Conservation (phyloP, 2,888 invertebrate species). For the Neria commutata region DNA sequence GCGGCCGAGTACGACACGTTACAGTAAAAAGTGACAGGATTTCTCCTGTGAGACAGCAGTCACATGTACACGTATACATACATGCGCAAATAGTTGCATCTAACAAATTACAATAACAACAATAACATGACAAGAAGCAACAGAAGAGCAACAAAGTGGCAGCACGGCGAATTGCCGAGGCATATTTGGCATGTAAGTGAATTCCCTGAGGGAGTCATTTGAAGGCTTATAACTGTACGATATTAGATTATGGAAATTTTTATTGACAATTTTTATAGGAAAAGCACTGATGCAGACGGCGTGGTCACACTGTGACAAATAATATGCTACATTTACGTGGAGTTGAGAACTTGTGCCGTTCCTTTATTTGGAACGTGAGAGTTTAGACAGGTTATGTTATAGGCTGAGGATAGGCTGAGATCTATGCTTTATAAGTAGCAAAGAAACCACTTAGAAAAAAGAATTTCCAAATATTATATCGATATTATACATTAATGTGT, state of each 20-base stretch:
- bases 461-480: too few relatives aligned
- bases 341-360: too few relatives aligned
- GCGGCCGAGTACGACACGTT: too few relatives aligned
- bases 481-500: too few relatives aligned
- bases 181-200: conserved; percentile 25
- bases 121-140: conserved; percentile 4
- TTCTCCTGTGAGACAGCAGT: neutral
- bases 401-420: too few relatives aligned
- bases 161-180: conserved; percentile 9
- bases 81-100: neutral
- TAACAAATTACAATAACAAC: neutral
- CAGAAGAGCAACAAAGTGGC: conserved; percentile 16
- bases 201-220: conserved; percentile 41
- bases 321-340: too few relatives aligned
- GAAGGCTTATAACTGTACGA: conserved; percentile 39
- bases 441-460: too few relatives aligned
- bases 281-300: conserved; percentile 29
- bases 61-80: neutral
- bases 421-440: too few relatives aligned
- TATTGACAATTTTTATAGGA: conserved; percentile 35
- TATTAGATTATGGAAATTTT: conserved; percentile 43
- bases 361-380: too few relatives aligned
- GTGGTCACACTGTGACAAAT: conserved; percentile 21
- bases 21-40: too few relatives aligned
- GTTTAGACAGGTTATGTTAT: too few relatives aligned